phyloP scores from a whole-genome alignment of 2,797 vertebrate genomes.

The Petrocephalus sullivani region DNA sequence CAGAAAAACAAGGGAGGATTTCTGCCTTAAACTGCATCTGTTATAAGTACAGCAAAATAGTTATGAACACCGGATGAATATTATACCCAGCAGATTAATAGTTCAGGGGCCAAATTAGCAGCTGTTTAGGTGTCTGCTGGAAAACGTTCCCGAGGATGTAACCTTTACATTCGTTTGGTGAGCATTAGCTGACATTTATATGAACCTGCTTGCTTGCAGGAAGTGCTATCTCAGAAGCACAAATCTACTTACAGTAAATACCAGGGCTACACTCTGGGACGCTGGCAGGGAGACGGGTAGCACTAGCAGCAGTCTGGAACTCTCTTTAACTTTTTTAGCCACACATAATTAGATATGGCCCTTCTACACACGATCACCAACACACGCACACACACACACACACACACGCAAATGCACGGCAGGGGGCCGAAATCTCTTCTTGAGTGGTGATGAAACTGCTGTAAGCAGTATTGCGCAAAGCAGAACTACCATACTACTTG shows the following conservation, averaged over 20 bases:
- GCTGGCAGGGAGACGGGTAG: not conserved
- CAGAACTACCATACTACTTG: not conserved
- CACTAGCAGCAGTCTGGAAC: not conserved
- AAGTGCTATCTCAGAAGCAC: not conserved
- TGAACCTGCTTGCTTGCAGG: not conserved
- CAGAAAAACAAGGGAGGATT: not conserved
- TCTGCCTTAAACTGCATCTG: not conserved
- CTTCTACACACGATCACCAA: not conserved
- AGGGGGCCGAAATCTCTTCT: not conserved
- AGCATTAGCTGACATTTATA: not conserved
- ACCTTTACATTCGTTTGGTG: not conserved
- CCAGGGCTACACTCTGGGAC: not conserved
- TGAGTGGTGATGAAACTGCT: not conserved
- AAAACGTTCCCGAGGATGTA: not conserved
- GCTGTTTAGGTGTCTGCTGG: not conserved
- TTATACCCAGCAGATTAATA: not conserved
- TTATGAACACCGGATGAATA: not conserved
- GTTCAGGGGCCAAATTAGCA: not conserved
- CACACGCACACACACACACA: not conserved
- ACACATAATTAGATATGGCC: not conserved
- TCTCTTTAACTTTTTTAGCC: not conserved
- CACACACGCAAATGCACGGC: not conserved
- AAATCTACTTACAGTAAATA: not conserved
- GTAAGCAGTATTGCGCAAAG: not conserved
- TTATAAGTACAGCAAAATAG: not conserved